Percentiles rank a stretch among this genome's conserved stretches.
Evolutionary conservation across 2,888 invertebrate genomes (phyloP).

Genomic region (Cyclophora albipunctata): DNA sequence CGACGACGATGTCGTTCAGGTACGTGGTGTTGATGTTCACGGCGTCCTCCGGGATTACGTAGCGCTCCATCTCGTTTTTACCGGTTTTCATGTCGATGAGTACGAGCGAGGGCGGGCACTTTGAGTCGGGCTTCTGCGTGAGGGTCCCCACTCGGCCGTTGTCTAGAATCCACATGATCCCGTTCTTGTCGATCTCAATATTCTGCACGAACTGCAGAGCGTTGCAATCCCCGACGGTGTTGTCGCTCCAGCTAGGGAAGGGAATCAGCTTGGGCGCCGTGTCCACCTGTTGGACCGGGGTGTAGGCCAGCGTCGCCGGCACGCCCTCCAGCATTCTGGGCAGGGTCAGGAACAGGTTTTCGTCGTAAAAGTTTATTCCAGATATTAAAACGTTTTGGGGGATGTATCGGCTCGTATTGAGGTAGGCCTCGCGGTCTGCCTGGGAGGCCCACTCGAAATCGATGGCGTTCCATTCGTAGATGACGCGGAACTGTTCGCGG

Average conservation of each 20-base stretch:
- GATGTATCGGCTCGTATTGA: conserved; percentile 76
- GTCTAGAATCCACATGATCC: conserved; percentile 81
- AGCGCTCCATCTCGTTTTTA: conserved; percentile 72
- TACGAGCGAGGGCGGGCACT: conserved; percentile 81
- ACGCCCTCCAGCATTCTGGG: conserved; percentile 83
- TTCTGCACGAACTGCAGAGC: conserved; percentile 85
- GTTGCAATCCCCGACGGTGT: conserved; percentile 78
- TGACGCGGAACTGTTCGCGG: conserved; percentile 78
- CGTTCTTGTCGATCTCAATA: conserved; percentile 81
- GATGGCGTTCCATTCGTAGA: conserved; percentile 83
- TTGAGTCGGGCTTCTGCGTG: conserved; percentile 63
- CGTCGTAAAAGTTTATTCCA: conserved; percentile 80
- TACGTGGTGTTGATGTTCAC: conserved; percentile 75
- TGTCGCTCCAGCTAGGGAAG: conserved; percentile 83
- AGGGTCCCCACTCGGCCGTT: conserved; percentile 80
- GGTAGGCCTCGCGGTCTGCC: conserved; percentile 68
- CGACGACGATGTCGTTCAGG: conserved; percentile 83
- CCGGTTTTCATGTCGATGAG: conserved; percentile 79
- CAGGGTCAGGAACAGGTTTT: conserved; percentile 79
- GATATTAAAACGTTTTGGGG: conserved; percentile 81
- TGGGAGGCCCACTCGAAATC: conserved; percentile 81
- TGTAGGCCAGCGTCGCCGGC: conserved; percentile 80
- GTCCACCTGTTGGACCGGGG: conserved; percentile 63
- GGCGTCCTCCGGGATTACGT: conserved; percentile 77
- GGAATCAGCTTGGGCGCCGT: conserved; percentile 78